Percentiles rank a stretch among this genome's conserved stretches.
phyloP scores from a whole-genome alignment of 2,113 vertebrate genomes.

The Stercorarius parasiticus region DNA sequence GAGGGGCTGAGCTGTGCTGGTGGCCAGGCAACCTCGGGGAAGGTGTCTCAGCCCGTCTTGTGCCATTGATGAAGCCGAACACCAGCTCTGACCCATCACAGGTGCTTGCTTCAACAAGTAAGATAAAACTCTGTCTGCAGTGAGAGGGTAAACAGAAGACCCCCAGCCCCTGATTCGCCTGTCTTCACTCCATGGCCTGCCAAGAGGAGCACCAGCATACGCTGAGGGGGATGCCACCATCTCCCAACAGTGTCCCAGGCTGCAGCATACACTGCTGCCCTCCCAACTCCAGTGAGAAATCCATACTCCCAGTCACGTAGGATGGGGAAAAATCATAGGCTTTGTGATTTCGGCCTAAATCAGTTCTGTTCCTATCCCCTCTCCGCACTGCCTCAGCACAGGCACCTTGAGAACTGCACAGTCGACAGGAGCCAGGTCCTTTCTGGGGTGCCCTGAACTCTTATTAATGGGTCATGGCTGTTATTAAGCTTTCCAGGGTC shows the following conservation, averaged over 20 bases:
- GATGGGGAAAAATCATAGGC: background rate
- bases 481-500: background rate
- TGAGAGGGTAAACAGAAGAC: background rate
- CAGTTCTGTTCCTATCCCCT: background rate
- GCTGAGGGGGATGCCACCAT: background rate
- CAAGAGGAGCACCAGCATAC: background rate
- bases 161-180: background rate
- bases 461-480: background rate
- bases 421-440: background rate
- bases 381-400: background rate
- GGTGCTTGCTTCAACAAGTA: background rate
- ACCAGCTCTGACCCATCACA: background rate
- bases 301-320: fast-evolving
- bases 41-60: fast-evolving
- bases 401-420: background rate
- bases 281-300: background rate
- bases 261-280: background rate
- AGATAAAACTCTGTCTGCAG: background rate
- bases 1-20: background rate
- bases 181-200: background rate
- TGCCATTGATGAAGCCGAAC: background rate
- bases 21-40: background rate
- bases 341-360: background rate
- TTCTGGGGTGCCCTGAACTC: background rate
- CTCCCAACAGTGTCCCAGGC: background rate